Base-by-base conservation (phyloP, 2,888 invertebrate genomes). In the Drosophila neotestacea region DNA sequence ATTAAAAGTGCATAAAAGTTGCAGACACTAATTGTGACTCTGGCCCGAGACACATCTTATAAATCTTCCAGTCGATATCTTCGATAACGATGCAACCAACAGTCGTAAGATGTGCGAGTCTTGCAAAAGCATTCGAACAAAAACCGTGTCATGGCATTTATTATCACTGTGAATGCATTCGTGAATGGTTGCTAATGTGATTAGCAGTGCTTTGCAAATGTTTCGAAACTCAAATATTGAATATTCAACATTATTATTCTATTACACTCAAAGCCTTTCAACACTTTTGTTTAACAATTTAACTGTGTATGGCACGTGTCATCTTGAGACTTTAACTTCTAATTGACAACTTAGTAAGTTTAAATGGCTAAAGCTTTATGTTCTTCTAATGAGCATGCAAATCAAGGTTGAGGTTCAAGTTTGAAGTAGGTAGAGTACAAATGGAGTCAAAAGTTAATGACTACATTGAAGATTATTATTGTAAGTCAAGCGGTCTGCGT, bases 1-100 rank as follows among this genome's bases (percentile, higher is more conserved):
- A 69, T 79, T 79, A 69, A 81, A 81, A 59, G 72, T 65, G 72
- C 81, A 81, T 78, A 75, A 75, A 81, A 71, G 64, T 72, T 67
- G 46, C 62, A 62, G 52, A 38, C 55, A 74, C 75, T 73, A 81
- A 81, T 79, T 81, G 74, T 70, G 63, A 69, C 52, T 28, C 32
- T 59, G 42, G 58, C 55, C 36, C 60, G 22, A 44, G 38, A 65
- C 59, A 55, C 46, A 61, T 61, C 56, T 58, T 50, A 62, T 52
- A 47, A 62, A 70, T 70, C 66, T 66, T 58, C 46, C 44, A 36
- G 42, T 36, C 55, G 22, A 42, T 46, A 62, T 58, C 42, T 47
- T 30, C 27, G 34, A 41, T 36, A 62, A 54, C 44, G 38, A 28
- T 47, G 54, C 32, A 46, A 16, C 16, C 7, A 44, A 36, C 38